Evolutionary conservation across 2,113 vertebrate genomes (phyloP).

Genomic region (Corythornis vintsioides): DNA sequence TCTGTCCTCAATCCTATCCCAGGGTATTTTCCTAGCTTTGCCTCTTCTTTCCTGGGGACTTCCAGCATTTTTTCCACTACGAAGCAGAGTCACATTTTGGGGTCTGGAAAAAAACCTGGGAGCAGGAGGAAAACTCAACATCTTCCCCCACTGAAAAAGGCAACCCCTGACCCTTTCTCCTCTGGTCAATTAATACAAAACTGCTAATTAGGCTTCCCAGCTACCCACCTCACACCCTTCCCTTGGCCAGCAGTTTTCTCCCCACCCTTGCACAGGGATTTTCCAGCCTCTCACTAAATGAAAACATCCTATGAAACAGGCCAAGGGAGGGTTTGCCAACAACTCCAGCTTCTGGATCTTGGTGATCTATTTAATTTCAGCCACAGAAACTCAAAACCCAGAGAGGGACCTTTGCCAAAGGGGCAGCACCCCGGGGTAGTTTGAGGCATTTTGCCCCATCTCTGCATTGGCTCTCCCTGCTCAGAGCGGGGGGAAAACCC

Average conservation of each 20-base stretch:
- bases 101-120: background rate
- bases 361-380: background rate
- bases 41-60: background rate
- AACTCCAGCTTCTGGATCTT: background rate
- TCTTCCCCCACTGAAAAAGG: background rate
- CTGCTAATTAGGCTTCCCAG: background rate
- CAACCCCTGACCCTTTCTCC: background rate
- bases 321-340: background rate
- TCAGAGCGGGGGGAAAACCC: background rate
- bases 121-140: background rate
- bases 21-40: background rate
- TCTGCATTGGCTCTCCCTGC: fast-evolving
- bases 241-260: background rate
- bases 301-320: background rate
- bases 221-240: background rate
- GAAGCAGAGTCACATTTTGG: background rate
- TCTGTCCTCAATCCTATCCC: no score
- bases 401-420: background rate
- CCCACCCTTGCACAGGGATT: background rate
- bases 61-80: background rate
- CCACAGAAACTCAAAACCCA: background rate
- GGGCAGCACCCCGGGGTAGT: fast-evolving
- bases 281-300: background rate
- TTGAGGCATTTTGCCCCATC: background rate
- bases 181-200: background rate